Evolutionary conservation across 2,797 vertebrate species (phyloP).

Genomic region (Manis crassicaudata): DNA sequence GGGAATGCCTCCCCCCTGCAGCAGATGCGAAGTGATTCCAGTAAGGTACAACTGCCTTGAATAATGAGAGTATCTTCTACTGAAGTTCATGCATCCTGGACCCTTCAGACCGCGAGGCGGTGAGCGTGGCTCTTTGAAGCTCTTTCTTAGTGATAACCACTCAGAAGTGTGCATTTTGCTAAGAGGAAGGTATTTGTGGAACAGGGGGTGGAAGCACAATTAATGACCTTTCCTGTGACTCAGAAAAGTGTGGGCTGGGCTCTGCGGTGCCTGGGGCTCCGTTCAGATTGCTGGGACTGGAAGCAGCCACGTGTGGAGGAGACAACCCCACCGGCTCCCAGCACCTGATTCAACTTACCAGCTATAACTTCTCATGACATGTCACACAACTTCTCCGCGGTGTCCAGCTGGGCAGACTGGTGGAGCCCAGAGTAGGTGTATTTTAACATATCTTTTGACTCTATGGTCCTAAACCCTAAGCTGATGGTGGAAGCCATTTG

Average conservation of each 20-base stretch:
- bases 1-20: no score
- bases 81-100: neutral
- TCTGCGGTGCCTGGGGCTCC: neutral
- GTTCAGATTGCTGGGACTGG: neutral
- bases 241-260: no score
- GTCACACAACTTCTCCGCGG: neutral
- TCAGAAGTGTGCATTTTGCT: neutral
- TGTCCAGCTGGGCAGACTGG: neutral
- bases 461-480: neutral
- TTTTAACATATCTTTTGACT: neutral
- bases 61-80: neutral
- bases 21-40: neutral
- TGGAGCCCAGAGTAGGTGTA: no score
- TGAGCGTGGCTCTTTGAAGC: neutral
- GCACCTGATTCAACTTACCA: fast-evolving
- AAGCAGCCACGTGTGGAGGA: neutral
- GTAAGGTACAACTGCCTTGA: neutral
- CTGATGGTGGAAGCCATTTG: neutral
- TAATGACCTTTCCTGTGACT: neutral
- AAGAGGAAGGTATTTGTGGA: neutral
- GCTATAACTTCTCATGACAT: neutral
- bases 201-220: neutral
- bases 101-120: neutral
- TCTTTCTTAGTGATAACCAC: neutral
- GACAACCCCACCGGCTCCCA: neutral